These are phyloP conservation scores for Drosophila monieri DNA, from an alignment of 2,888 invertebrate species.

Conservation along the genomic window DNA sequence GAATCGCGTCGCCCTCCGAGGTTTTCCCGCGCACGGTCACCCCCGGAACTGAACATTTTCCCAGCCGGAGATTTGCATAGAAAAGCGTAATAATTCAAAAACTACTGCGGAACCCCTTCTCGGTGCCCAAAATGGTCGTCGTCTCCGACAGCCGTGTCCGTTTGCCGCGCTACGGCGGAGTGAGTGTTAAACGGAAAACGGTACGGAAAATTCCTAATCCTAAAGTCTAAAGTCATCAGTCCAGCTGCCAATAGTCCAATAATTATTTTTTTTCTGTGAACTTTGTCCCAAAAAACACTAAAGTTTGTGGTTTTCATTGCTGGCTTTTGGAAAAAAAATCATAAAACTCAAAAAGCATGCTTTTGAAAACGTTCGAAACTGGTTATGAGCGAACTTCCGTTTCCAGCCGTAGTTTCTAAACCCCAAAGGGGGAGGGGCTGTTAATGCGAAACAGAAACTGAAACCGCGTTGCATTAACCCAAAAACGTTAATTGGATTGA, in stretches of 20 bases:
- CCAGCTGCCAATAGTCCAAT: no score
- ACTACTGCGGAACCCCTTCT: constrained; percentile 57
- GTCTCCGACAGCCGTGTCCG: constrained; percentile 81
- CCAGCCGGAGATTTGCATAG: constrained; percentile 23
- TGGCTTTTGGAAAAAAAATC: no score
- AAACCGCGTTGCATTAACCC: constrained; percentile 78
- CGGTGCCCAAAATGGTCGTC: constrained; percentile 80
- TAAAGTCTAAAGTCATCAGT: neutral
- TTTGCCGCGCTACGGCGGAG: constrained; percentile 76
- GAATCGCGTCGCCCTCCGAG: constrained; percentile 34
- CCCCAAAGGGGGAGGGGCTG: neutral
- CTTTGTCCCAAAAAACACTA: no score
- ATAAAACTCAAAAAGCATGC: neutral
- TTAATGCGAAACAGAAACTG: constrained; percentile 14
- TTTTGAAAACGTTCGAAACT: constrained; percentile 1
- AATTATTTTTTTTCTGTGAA: constrained; percentile 2
- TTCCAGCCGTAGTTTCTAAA: neutral
- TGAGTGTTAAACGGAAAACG: constrained; percentile 81
- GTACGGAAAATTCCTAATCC: constrained; percentile 55
- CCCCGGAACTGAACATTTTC: constrained; percentile 1
- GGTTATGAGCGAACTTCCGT: constrained; percentile 14
- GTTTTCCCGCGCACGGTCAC: neutral
- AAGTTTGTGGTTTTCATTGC: no score
- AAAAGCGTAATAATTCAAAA: constrained; percentile 63
- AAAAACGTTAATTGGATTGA: constrained; percentile 83